Base-by-base conservation (phyloP, 64 coral and sea anemone species). In the Montipora capricornis region DNA sequence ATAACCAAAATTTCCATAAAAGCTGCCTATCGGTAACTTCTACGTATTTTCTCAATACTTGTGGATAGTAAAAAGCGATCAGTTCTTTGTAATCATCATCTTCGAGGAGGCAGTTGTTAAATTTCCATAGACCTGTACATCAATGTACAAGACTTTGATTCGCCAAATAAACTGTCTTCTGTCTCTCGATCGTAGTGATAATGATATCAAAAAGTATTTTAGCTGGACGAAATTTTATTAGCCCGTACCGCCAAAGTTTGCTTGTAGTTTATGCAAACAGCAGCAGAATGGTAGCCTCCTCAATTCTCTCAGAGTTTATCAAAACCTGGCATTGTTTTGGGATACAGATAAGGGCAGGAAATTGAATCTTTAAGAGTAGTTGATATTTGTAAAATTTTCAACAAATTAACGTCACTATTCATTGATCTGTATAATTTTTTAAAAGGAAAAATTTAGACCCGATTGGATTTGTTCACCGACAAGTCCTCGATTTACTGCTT, bases 81-180 rank as follows among this genome's bases (percentile, higher is more conserved):
- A 29, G 29, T 29, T 29, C 29, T 29, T 29, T 29, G 29, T 29
- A 29, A 29, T 29, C 29, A 29, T 29, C 29, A 29, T 29, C 29
- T 29, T 29, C 29, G 29, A 29, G 29, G 29, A 29, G 29, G 29
- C 0, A 29, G 29, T 29, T 29, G 29, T 29, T 29, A 29, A 29
- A 29, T 29, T 29, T 29, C 29, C 29, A 29, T 29, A 29, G 29
- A 29, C 29, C 29, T 29, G 29, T 29, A 29, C 77, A 95, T 95
- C 10, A 70, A 95, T 78, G 89, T 95, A 3, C 44, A 64, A 79
- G 93, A 95, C 44, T 95, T 95, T 84, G 53, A 12, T 44, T 90
- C 88, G 8, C 88, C 88, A 1, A 90, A 85, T 80, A 59, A 69
- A 1, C 0, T 95, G 92, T 53, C 68, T 95, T 20, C 10, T 77